Evolutionary conservation across 2,797 vertebrate genomes (phyloP), one percentile per base, ranked within the genome.

Genomic region (Sebastes matsubarae): DNA sequence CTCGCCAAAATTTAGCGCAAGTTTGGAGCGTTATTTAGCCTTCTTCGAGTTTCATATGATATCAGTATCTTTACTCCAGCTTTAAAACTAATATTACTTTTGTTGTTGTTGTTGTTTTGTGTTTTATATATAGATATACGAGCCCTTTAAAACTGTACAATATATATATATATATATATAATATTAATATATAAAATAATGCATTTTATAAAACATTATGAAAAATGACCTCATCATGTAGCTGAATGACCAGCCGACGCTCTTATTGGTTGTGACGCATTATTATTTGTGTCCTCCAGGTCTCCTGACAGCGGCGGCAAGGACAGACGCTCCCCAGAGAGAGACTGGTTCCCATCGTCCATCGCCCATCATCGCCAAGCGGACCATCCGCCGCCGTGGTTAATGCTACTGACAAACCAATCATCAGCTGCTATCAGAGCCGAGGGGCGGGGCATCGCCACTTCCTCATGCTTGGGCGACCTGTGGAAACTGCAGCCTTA

Each of bases 221-320:
- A 58, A 70, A 27, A 1, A 8, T 58, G 55, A 50, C 38, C 25
- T 72, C 24, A 16, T 61, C 14, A 5, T 29, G 18, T 27, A 63
- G 16, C 36, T 25, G 8, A 59, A n/a, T 22, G 57, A n/a, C 30
- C 6, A 12, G 55, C 24, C 1, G 57, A 20, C 5, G 3, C 30
- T 57, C 46, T 52, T 11, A 32, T 58, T 34, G 18, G 25, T 18
- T 61, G 10, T 46, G 14, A 54, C 12, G 13, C 8, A 13, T 34
- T 22, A 10, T 36, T 18, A 2, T 54, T 68, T 71, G n/a, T 77
- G 30, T 80, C 70, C 58, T 78, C 25, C 95, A 99, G 98, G 98
- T 99, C 93, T 99, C 98, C 97, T 98, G 98, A 98, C 97, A 96
- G 89, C 94, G 92, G 80, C 94, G 79, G 25, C 61, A 89, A 94